These are phyloP conservation scores for Bovichtus diacanthus DNA, from an alignment of 2,797 vertebrate species.

Conservation along the genomic window DNA sequence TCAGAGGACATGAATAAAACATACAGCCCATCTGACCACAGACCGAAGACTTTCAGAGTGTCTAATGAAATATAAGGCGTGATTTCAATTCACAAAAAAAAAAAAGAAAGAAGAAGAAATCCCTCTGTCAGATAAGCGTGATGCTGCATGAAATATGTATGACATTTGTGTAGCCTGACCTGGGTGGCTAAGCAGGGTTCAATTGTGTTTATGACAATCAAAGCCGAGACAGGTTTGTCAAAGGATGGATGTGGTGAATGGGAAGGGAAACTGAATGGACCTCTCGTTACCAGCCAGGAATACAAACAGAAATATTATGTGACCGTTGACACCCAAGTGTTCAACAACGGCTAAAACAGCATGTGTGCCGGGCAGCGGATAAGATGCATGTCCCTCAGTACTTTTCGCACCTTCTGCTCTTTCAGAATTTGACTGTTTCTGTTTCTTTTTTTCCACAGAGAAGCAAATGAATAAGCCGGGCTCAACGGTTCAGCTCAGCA, in stretches of 20 bases:
- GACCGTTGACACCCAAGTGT: constrained; percentile 46
- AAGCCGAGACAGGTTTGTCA: constrained; percentile 72
- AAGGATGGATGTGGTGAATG: constrained; percentile 52
- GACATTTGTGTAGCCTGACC: constrained; percentile 71
- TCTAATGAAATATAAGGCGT: constrained; percentile 80
- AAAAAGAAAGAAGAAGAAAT: constrained; percentile 31
- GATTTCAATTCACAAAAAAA: constrained; percentile 70
- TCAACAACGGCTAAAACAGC: constrained; percentile 54
- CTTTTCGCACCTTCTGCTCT: constrained; percentile 69
- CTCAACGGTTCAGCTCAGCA: constrained; percentile 72
- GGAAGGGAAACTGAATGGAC: constrained; percentile 61
- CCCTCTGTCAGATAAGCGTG: constrained; percentile 73
- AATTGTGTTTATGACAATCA: constrained; percentile 72
- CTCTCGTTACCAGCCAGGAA: constrained; percentile 55
- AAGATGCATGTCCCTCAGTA: constrained; percentile 37
- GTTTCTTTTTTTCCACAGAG: constrained; percentile 49
- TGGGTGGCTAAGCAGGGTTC: constrained; percentile 66
- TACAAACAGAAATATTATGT: constrained; percentile 65
- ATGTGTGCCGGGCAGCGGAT: constrained; percentile 38
- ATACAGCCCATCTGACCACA: constrained; percentile 75
- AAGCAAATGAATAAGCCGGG: constrained; percentile 58
- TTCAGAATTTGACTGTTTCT: constrained; percentile 63
- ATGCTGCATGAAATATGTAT: constrained; percentile 82
- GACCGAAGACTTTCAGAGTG: constrained; percentile 62
- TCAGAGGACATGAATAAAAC: constrained; percentile 85